Evolutionary conservation across 2,888 invertebrate species (phyloP).

Genomic region (Heteropelma amictum): DNA sequence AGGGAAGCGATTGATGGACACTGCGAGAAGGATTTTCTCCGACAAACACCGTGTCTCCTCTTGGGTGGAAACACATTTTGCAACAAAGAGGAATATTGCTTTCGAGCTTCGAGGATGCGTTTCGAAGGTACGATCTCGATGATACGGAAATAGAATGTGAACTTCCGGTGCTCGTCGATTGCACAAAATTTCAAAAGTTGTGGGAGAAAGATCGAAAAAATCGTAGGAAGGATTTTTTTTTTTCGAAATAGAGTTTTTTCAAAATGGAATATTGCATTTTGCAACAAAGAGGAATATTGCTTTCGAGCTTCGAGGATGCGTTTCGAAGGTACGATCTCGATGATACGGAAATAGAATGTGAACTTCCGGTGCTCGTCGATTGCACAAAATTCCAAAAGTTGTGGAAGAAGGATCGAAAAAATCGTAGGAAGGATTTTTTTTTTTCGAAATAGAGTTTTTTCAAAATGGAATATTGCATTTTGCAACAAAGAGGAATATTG

Average conservation of each 20-base stretch:
- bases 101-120: too few relatives aligned
- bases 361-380: background rate
- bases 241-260: background rate
- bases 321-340: too few relatives aligned
- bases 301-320: background rate
- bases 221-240: background rate
- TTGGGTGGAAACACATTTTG: too few relatives aligned
- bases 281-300: background rate
- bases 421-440: background rate
- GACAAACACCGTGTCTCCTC: constrained; percentile 4
- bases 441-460: background rate
- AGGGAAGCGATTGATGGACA: background rate
- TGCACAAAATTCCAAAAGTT: too few relatives aligned
- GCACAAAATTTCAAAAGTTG: background rate
- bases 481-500: background rate
- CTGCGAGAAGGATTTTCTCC: constrained; percentile 51
- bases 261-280: background rate
- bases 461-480: background rate
- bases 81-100: too few relatives aligned
- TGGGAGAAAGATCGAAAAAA: background rate
- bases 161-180: background rate
- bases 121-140: too few relatives aligned
- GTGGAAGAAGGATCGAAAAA: background rate
- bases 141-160: too few relatives aligned
- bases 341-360: too few relatives aligned